These are phyloP conservation scores for Microcebus murinus DNA, from an alignment of 2,113 vertebrate species.

Conservation along the genomic window DNA sequence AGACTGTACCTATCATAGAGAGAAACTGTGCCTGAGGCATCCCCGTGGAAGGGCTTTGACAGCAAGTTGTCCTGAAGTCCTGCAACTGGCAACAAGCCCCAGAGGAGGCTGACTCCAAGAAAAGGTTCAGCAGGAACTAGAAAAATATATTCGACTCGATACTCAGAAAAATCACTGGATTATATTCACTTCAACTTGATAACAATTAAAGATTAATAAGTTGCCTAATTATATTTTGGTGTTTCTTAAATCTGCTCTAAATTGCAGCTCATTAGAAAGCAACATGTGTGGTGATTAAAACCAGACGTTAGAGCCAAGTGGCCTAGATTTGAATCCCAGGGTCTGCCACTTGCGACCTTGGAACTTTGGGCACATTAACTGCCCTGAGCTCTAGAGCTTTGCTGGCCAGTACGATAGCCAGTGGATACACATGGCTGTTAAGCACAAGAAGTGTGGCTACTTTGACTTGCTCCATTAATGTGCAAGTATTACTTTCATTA, in stretches of 20 bases:
- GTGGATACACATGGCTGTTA: not conserved
- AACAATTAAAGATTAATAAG: not conserved
- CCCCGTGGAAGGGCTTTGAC: not conserved
- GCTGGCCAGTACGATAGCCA: not conserved
- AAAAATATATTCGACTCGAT: not conserved
- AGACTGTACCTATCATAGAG: slow-evolving; percentile 15
- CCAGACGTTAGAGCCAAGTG: not conserved
- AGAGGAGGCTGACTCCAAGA: not conserved
- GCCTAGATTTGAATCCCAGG: not conserved
- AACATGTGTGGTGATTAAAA: not conserved
- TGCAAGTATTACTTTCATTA: too few relatives aligned
- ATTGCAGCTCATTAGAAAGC: not conserved
- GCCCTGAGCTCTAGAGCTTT: not conserved
- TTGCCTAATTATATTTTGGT: not conserved
- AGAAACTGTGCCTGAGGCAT: not conserved
- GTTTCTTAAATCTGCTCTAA: slow-evolving; percentile 26
- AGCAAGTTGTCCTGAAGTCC: not conserved
- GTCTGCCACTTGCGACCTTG: not conserved
- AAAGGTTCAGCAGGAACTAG: not conserved
- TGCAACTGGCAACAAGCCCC: not conserved
- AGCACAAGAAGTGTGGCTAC: not conserved
- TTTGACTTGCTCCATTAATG: not conserved
- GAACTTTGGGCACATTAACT: not conserved
- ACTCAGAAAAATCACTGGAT: not conserved
- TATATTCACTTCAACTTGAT: not conserved